phyloP scores from a whole-genome alignment of 2,113 vertebrate genomes.

The Lophius piscatorius region DNA sequence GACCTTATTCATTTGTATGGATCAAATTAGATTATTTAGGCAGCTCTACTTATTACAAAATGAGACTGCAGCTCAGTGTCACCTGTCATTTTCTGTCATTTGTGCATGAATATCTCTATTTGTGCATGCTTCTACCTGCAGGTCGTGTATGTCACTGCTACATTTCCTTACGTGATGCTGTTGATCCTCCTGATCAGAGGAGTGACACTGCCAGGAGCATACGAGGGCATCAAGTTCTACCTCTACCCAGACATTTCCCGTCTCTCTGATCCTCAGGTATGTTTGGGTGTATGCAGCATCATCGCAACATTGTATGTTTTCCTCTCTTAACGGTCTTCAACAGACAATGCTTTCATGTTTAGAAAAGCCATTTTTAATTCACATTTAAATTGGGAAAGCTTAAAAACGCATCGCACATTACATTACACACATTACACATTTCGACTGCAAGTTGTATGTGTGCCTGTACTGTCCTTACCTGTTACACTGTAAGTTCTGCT shows the following conservation, averaged over 20 bases:
- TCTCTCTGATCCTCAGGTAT: constrained; percentile 97
- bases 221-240: constrained; percentile 96
- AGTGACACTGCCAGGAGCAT: constrained; percentile 91
- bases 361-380: too few species aligned
- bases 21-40: constrained; percentile 4
- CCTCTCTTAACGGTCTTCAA: too few species aligned
- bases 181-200: constrained; percentile 92
- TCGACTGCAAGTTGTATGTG: too few species aligned
- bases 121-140: constrained; percentile 58
- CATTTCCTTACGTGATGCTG: constrained; percentile 97
- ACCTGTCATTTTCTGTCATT: constrained; percentile 1
- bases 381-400: too few species aligned
- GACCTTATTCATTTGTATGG: neutral
- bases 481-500: too few species aligned
- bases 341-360: too few species aligned
- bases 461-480: too few species aligned
- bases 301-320: too few species aligned
- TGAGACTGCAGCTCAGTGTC: neutral
- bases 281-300: too few species aligned
- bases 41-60: neutral
- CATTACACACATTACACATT: too few species aligned
- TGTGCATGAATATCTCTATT: neutral
- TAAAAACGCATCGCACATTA: too few species aligned
- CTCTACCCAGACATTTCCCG: constrained; percentile 95
- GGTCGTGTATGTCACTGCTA: constrained; percentile 98